Conservation (phyloP, 2,113 vertebrate species). For the Enhydra lutris region DNA sequence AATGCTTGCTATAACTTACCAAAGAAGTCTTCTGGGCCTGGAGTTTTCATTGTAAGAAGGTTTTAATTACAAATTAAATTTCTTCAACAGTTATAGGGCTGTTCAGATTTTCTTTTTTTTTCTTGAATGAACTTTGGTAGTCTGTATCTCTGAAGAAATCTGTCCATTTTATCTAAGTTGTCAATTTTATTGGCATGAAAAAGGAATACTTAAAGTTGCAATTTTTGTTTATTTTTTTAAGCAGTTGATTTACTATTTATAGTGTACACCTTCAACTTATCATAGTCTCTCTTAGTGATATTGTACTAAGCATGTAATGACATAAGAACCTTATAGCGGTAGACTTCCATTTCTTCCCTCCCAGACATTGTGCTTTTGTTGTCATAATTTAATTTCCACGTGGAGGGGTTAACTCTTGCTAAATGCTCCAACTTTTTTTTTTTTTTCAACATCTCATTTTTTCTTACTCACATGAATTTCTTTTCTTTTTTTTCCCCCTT, state of each 20-base stretch:
- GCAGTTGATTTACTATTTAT: background rate
- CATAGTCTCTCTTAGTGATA: background rate
- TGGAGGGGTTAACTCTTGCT: background rate
- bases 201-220: background rate
- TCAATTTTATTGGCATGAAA: background rate
- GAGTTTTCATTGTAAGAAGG: background rate
- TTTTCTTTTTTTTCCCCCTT: background rate
- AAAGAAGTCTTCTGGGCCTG: background rate
- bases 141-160: background rate
- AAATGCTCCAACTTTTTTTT: background rate
- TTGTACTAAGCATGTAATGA: too few relatives aligned
- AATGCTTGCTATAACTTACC: background rate
- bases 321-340: fast-evolving
- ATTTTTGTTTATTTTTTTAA: background rate
- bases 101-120: background rate
- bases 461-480: background rate
- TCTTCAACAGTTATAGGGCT: background rate
- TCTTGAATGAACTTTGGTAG: background rate
- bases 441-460: background rate
- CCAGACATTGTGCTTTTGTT: background rate
- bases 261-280: background rate
- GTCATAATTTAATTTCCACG: background rate
- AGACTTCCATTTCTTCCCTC: background rate
- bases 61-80: background rate
- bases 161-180: background rate